Conservation (phyloP, 2,113 vertebrate genomes). For the Gobius niger region DNA sequence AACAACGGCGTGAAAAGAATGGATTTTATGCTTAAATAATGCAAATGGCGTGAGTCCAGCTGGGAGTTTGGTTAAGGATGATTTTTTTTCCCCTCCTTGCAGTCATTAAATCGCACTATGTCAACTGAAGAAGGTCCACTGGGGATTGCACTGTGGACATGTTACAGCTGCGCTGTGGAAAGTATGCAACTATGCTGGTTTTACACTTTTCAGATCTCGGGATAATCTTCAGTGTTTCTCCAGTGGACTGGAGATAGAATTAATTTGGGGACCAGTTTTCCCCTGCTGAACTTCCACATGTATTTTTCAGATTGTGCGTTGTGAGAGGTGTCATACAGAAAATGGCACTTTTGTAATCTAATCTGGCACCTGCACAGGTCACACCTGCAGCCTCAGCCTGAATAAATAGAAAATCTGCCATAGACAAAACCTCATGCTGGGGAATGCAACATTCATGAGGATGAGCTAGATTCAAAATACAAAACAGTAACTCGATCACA, state of each 20-base stretch:
- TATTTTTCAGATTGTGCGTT: not conserved
- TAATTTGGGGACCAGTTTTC: not conserved
- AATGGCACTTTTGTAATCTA: not conserved
- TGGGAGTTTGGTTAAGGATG: conserved; percentile 8
- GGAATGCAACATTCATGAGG: not conserved
- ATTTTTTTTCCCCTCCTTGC: conserved; percentile 30
- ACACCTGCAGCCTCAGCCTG: not conserved
- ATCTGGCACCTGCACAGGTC: not conserved
- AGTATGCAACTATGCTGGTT: not conserved
- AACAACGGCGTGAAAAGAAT: not conserved
- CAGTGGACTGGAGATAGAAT: not conserved
- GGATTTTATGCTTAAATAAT: conserved; percentile 14
- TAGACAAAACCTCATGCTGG: not conserved
- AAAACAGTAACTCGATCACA: not conserved
- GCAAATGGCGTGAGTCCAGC: conserved; percentile 22
- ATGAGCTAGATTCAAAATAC: not conserved
- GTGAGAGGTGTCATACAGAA: not conserved
- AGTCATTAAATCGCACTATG: conserved; percentile 28
- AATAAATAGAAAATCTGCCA: not conserved
- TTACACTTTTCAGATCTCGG: not conserved
- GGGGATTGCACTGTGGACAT: not conserved
- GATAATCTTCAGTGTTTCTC: not conserved
- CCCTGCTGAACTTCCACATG: not conserved
- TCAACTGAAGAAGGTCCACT: conserved; percentile 6
- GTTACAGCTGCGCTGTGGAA: not conserved